Percentiles rank a stretch among this genome's conserved stretches.
phyloP scores from a whole-genome alignment of 2,888 invertebrate genomes.

The Ophioninae sp. region DNA sequence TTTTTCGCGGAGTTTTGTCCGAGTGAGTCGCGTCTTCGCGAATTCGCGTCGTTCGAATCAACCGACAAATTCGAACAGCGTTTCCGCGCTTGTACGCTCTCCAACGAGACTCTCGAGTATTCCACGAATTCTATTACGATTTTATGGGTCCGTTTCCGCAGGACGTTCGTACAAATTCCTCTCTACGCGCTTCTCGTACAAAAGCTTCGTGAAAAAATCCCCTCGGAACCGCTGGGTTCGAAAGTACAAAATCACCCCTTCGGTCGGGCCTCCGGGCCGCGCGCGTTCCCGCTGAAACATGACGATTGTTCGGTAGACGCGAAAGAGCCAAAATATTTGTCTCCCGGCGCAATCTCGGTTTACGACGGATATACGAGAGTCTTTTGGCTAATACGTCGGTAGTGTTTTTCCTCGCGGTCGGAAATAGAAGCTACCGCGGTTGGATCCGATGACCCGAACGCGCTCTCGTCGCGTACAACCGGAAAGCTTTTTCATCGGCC shows the following conservation, averaged over 20 bases:
- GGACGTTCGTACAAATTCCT: no score
- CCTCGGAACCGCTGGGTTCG: no score
- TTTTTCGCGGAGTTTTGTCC: no score
- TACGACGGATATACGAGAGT: conserved; percentile 48
- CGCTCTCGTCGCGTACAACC: conserved; percentile 38
- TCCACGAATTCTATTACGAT: no score
- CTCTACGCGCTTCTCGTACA: no score
- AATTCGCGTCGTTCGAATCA: no score
- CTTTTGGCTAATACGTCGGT: conserved; percentile 21
- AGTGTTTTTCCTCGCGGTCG: conserved; percentile 15
- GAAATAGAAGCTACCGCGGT: conserved; percentile 29
- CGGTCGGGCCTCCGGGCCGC: not conserved
- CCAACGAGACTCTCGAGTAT: no score
- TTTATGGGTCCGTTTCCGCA: no score
- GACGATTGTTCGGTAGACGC: not conserved
- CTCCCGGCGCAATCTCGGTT: not conserved
- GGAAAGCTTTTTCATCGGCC: conserved; percentile 33
- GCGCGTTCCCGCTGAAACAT: conserved; percentile 49
- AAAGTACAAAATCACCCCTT: not conserved
- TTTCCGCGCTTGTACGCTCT: no score
- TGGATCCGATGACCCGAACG: conserved; percentile 45
- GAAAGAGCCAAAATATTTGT: conserved; percentile 51
- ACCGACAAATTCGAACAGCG: no score
- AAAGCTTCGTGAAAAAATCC: no score
- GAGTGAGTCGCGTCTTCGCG: no score